These are phyloP conservation scores for Ephestia elutella DNA, from an alignment of 1,140 invertebrate species.

Conservation along the genomic window DNA sequence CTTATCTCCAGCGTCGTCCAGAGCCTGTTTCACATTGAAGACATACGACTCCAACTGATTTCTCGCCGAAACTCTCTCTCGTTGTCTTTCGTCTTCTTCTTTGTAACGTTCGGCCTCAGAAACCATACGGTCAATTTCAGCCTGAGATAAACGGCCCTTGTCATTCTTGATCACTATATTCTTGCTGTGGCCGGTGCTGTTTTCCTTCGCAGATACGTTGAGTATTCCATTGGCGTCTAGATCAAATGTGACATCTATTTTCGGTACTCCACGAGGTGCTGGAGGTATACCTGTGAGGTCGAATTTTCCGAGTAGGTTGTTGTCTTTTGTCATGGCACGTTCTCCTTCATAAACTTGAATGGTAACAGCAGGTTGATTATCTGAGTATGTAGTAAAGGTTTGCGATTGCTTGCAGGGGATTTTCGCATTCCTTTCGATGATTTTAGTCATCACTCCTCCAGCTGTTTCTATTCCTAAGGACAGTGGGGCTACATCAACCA, in stretches of 20 bases:
- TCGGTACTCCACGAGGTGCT: slow-evolving; percentile 83
- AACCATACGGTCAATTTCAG: slow-evolving; percentile 93
- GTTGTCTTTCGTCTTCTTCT: slow-evolving; percentile 78
- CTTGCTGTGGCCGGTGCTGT: slow-evolving; percentile 81
- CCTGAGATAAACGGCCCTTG: slow-evolving; percentile 89
- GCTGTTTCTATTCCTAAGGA: slow-evolving; percentile 75
- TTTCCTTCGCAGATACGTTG: slow-evolving; percentile 74
- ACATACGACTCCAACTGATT: slow-evolving; percentile 87
- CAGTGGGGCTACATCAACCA: slow-evolving; percentile 67
- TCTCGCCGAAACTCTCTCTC: slow-evolving; percentile 80
- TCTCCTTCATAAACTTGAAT: slow-evolving; percentile 80
- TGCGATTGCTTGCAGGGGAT: slow-evolving; percentile 77
- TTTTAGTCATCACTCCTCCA: slow-evolving; percentile 76
- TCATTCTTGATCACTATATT: slow-evolving; percentile 91
- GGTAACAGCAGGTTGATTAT: slow-evolving; percentile 80
- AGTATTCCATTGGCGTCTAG: slow-evolving; percentile 81
- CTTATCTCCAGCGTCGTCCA: slow-evolving; percentile 40
- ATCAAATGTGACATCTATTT: slow-evolving; percentile 81
- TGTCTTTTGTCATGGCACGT: slow-evolving; percentile 82
- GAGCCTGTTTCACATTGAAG: slow-evolving; percentile 82
- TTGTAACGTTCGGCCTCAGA: slow-evolving; percentile 80
- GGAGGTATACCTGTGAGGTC: slow-evolving; percentile 85
- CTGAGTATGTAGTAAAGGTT: slow-evolving; percentile 77
- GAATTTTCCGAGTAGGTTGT: slow-evolving; percentile 83
- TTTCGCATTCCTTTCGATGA: slow-evolving; percentile 72